Percentiles rank a stretch among this genome's conserved stretches.
Conservation (phyloP, 2,888 invertebrate species). For the Spilarctia lutea region DNA sequence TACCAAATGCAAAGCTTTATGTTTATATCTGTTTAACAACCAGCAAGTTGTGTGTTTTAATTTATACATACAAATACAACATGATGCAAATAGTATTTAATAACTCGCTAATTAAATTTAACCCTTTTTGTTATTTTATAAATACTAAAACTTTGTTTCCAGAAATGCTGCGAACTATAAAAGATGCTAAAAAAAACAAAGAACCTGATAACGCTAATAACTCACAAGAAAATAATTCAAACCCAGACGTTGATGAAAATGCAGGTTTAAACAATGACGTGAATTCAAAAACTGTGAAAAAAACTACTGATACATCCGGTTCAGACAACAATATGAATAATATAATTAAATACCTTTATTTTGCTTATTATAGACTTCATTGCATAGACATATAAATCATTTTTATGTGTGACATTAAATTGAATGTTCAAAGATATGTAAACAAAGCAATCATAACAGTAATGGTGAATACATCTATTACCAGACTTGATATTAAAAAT, state of each 20-base stretch:
- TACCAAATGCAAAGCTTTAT: not conserved
- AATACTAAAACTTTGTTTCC: not conserved
- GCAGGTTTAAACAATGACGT: not conserved
- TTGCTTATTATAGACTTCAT: not conserved
- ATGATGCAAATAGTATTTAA: not conserved
- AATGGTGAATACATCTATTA: not conserved
- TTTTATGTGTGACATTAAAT: not conserved
- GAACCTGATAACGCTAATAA: conserved; percentile 36
- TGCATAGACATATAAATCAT: not conserved
- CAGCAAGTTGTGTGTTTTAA: too few relatives aligned
- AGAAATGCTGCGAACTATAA: conserved; percentile 76
- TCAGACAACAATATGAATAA: not conserved
- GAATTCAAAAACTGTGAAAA: not conserved
- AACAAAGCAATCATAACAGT: not conserved
- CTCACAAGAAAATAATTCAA: not conserved
- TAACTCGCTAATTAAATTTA: not conserved
- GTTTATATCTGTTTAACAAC: not conserved
- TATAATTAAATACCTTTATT: not conserved
- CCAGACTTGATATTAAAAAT: not conserved
- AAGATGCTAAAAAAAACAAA: conserved; percentile 72
- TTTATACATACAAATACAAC: not conserved
- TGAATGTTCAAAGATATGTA: not conserved
- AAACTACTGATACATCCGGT: not conserved
- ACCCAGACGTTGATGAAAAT: not conserved
- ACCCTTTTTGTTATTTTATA: not conserved